These are phyloP conservation scores for Polypterus senegalus DNA, from an alignment of 2,113 vertebrate species.

Conservation along the genomic window DNA sequence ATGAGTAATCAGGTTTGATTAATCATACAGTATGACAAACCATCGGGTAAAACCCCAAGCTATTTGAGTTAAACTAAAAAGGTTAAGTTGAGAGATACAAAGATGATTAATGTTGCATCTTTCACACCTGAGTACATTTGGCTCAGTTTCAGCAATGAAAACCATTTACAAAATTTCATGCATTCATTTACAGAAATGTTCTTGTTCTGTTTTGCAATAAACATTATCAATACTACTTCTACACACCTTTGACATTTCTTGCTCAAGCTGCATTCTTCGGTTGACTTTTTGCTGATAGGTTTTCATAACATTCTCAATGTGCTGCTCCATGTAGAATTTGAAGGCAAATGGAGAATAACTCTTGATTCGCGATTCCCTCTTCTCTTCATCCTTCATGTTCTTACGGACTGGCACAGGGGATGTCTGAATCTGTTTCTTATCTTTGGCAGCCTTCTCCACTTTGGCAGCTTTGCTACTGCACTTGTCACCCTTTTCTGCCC, in stretches of 20 bases:
- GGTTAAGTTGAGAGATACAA: too few species aligned
- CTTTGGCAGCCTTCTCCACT: slow-evolving; percentile 64
- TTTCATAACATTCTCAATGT: slow-evolving; percentile 94
- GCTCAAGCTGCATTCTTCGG: slow-evolving; percentile 82
- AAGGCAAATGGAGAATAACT: slow-evolving; percentile 94
- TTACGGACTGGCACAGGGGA: slow-evolving; percentile 84
- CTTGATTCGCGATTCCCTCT: slow-evolving; percentile 91
- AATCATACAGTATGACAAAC: too few species aligned
- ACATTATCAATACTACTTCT: not conserved
- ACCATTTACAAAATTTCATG: too few species aligned
- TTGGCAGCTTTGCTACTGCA: slow-evolving; percentile 52
- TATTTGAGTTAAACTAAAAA: too few species aligned
- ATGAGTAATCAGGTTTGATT: too few species aligned
- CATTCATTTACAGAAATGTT: too few species aligned
- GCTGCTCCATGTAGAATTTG: slow-evolving; percentile 98
- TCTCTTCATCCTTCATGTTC: slow-evolving; percentile 80
- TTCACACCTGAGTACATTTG: too few species aligned
- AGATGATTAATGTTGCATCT: too few species aligned
- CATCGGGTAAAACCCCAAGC: too few species aligned
- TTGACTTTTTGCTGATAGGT: slow-evolving; percentile 94
- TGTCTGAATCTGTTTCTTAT: slow-evolving; percentile 95
- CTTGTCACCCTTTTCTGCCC: slow-evolving; percentile 55
- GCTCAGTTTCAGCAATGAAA: too few species aligned
- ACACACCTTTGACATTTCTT: slow-evolving; percentile 92
- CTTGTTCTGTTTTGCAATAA: too few species aligned